Evolutionary conservation across 2,888 invertebrate genomes (phyloP).

Genomic region (Philaethria dido): DNA sequence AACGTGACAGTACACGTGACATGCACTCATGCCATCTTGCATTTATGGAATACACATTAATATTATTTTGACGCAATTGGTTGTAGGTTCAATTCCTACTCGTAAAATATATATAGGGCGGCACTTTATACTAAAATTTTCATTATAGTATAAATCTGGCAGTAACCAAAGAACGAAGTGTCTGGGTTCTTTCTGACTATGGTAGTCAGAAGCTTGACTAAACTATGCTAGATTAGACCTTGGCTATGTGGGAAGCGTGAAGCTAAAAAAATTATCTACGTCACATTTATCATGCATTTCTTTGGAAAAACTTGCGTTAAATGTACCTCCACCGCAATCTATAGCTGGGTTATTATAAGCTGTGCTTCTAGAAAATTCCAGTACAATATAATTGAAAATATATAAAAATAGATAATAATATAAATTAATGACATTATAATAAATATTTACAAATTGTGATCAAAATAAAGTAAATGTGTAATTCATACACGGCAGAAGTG

Average conservation of each 20-base stretch:
- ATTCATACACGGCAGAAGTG: too few relatives aligned
- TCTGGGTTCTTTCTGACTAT: too few relatives aligned
- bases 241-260: too few relatives aligned
- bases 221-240: too few relatives aligned
- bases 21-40: constrained; percentile 16
- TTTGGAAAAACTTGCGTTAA: constrained; percentile 4
- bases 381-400: background rate
- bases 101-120: too few relatives aligned
- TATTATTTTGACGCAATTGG: too few relatives aligned
- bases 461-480: constrained; percentile 27
- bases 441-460: background rate
- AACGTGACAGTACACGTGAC: constrained; percentile 7
- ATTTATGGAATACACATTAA: too few relatives aligned
- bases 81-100: too few relatives aligned
- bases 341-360: background rate
- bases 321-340: background rate
- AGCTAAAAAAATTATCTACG: background rate
- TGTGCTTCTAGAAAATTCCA: constrained; percentile 8
- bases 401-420: background rate
- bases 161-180: too few relatives aligned
- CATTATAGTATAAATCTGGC: too few relatives aligned
- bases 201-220: too few relatives aligned
- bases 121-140: too few relatives aligned
- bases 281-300: constrained; percentile 3
- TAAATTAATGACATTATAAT: background rate